phyloP scores from a whole-genome alignment of 2,888 invertebrate genomes.

The Amphipyra berbera region DNA sequence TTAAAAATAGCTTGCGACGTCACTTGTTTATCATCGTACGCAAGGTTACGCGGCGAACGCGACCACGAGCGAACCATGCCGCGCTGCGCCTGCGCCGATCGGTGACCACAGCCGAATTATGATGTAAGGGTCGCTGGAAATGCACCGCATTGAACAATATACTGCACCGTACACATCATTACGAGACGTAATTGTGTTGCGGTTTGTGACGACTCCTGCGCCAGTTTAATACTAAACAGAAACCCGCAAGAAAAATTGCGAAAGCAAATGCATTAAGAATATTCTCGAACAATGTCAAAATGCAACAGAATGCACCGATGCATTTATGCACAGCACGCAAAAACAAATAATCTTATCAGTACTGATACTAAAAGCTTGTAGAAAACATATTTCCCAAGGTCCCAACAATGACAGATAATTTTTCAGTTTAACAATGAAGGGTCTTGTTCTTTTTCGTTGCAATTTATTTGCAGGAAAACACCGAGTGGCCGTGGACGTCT shows the following conservation, averaged over 20 bases:
- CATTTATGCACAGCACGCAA: neutral
- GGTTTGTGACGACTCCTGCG: neutral
- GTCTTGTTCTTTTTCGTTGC: neutral
- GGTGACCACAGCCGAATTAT: constrained; percentile 27
- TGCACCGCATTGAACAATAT: neutral
- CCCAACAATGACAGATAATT: constrained; percentile 26
- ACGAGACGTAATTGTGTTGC: neutral
- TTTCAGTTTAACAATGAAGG: constrained; percentile 22
- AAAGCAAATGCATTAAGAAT: neutral
- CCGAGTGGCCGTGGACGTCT: neutral
- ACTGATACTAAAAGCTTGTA: constrained; percentile 11
- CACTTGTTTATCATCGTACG: constrained; percentile 88
- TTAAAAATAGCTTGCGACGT: constrained; percentile 85
- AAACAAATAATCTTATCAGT: constrained; percentile 6
- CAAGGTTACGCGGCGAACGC: constrained; percentile 83
- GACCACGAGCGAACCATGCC: constrained; percentile 70
- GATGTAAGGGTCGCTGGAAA: constrained; percentile 23
- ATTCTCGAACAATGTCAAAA: constrained; percentile 2
- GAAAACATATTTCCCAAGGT: constrained; percentile 5
- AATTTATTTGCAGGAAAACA: constrained; percentile 1
- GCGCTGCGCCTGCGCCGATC: constrained; percentile 38
- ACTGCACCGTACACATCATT: neutral
- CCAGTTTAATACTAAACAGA: neutral
- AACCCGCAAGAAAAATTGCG: neutral
- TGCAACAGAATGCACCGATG: constrained; percentile 6